phyloP scores from a whole-genome alignment of 30 jellyfish, hydroid and myxozoan genomes.

The Aurelia aurita complex sp. Pacific region DNA sequence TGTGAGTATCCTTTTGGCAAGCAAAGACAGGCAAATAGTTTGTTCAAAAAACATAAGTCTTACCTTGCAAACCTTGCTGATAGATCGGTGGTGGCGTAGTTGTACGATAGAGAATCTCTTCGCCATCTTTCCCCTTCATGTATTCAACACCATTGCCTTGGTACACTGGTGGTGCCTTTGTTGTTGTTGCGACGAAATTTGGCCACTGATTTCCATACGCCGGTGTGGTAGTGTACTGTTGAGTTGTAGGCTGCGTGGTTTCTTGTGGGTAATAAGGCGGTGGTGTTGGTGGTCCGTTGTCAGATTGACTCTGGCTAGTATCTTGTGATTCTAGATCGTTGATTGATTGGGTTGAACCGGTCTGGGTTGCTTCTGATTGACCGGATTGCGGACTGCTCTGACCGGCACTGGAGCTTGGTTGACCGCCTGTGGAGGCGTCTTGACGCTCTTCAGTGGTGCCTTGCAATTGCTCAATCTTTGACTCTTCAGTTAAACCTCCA shows the following conservation, averaged over 20 bases:
- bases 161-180: slow-evolving; percentile 13
- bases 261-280: slow-evolving; percentile 52
- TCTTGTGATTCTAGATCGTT: background rate
- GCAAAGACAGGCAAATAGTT: too few relatives aligned
- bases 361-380: slow-evolving; percentile 13
- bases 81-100: slow-evolving; percentile 34
- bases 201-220: slow-evolving; percentile 11
- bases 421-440: background rate
- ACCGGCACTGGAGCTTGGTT: background rate
- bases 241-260: slow-evolving; percentile 21
- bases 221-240: slow-evolving; percentile 17
- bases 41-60: too few relatives aligned
- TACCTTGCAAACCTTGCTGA: slow-evolving; percentile 8
- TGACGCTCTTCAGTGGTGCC: background rate
- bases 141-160: slow-evolving; percentile 16
- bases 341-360: slow-evolving; percentile 16
- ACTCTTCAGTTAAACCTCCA: background rate
- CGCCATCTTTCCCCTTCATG: slow-evolving; percentile 60
- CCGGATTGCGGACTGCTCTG: background rate
- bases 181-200: slow-evolving; percentile 2
- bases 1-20: too few relatives aligned
- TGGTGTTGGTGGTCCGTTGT: slow-evolving; percentile 13
- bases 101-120: slow-evolving; percentile 22
- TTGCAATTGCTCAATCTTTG: slow-evolving; percentile 15
- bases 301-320: background rate